Conservation (phyloP, 2,888 invertebrate genomes). For the Apamea crenata region DNA sequence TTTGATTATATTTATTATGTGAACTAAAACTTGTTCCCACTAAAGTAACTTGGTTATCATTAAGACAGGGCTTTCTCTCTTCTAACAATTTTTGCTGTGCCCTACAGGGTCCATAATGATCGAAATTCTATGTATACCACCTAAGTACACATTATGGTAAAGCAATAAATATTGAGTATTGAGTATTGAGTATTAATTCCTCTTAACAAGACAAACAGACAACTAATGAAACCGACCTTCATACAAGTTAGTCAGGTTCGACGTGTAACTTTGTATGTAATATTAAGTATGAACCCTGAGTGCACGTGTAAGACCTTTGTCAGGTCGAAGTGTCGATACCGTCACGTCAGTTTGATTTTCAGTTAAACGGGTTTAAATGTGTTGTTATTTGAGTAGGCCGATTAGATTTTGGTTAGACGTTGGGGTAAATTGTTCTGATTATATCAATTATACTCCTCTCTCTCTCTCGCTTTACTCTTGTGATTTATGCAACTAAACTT, state of each 20-base stretch:
- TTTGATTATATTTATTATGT: no score
- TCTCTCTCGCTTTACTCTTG: background rate
- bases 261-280: background rate
- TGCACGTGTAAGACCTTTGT: background rate
- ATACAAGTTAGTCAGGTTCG: background rate
- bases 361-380: background rate
- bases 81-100: no score
- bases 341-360: background rate
- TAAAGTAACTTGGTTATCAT: no score
- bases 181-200: no score
- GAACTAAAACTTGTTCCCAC: no score
- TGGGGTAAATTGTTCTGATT: background rate
- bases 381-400: background rate
- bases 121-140: no score
- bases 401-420: background rate
- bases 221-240: conserved; percentile 11
- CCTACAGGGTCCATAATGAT: no score
- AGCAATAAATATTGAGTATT: no score
- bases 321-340: background rate
- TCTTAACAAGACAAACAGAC: conserved; percentile 25
- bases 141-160: no score
- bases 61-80: no score
- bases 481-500: background rate
- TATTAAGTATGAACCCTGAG: background rate
- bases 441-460: background rate